These are phyloP conservation scores for Leptinotarsa juncta DNA, from an alignment of 2,888 invertebrate genomes.

Conservation along the genomic window DNA sequence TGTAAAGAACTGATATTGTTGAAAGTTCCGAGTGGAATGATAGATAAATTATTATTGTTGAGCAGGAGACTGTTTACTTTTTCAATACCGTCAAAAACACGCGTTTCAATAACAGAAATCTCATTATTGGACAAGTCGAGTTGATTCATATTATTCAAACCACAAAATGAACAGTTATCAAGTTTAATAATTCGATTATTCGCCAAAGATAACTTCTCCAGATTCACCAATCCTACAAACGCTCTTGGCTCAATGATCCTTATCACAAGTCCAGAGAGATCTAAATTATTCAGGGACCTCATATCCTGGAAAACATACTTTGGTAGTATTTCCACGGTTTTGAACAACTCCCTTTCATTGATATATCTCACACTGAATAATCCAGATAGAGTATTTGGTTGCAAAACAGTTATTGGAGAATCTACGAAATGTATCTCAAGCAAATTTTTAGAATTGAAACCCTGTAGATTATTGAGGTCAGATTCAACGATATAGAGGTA, in stretches of 20 bases:
- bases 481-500: conserved; percentile 27
- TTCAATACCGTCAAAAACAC: conserved; percentile 9
- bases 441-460: conserved; percentile 16
- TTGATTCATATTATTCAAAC: conserved; percentile 15
- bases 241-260: conserved; percentile 28
- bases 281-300: conserved; percentile 14
- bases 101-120: background rate
- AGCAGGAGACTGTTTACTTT: conserved; percentile 10
- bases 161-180: conserved; percentile 4
- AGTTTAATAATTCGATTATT: conserved; percentile 9
- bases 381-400: conserved; percentile 17
- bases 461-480: conserved; percentile 2
- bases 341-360: conserved; percentile 15
- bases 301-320: conserved; percentile 22
- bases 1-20: conserved; percentile 6
- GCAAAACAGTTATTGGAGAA: conserved; percentile 5
- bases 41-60: conserved; percentile 17
- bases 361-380: conserved; percentile 18
- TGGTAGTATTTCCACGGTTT: conserved; percentile 7
- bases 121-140: conserved; percentile 28
- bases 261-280: conserved; percentile 19
- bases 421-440: conserved; percentile 19
- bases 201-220: conserved; percentile 4
- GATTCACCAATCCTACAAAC: conserved; percentile 23
- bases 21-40: conserved; percentile 24